Evolutionary conservation across 1,140 invertebrate species (phyloP), one percentile per base, ranked within the genome.

Genomic region (Riptortus pedestris): DNA sequence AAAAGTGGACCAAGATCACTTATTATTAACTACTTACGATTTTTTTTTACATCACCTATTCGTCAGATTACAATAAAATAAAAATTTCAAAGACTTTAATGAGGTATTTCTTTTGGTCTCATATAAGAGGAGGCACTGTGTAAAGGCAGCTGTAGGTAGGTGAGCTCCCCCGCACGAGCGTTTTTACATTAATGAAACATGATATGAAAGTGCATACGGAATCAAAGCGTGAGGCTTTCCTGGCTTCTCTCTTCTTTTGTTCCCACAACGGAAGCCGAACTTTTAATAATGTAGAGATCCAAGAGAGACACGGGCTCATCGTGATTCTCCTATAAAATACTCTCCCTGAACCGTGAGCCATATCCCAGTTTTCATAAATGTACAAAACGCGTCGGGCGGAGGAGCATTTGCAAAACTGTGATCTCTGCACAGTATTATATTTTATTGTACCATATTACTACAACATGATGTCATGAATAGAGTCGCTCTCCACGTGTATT

Each of bases 121-220:
- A 24, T 55, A 55, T 55, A 24, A 55, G 51, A 55, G 51, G 51
- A 55, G 51, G 51, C 51, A 55, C 24, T 55, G 51, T 55, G 22
- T 55, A 55, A 55, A 55, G 51, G 51, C 51, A 55, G 24, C 51
- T 55, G 51, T 55, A 55, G 51, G 51, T 55, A 55, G 24, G 14
- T 38, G n/a, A n/a, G n/a, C 5, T 38, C 14, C 31, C 31, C 31
- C 31, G 31, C 31, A 38, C 31, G 31, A 38, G 31, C 31, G 31
- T 7, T 7, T 38, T 38, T 38, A n/a, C 31, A 38, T 38, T 38
- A 38, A 14, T 38, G 31, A 5, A 14, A 38, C 31, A 38, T 38
- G 5, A 7, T 14, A 7, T 38, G 14, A 14, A 38, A 38, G 31
- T 7, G 31, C 31, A 38, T 38, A 38, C 31, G 14, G 14, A 5